Evolutionary conservation across 2,113 vertebrate species (phyloP), one percentile per base, ranked within the genome.

Genomic region (Oceanites oceanicus): DNA sequence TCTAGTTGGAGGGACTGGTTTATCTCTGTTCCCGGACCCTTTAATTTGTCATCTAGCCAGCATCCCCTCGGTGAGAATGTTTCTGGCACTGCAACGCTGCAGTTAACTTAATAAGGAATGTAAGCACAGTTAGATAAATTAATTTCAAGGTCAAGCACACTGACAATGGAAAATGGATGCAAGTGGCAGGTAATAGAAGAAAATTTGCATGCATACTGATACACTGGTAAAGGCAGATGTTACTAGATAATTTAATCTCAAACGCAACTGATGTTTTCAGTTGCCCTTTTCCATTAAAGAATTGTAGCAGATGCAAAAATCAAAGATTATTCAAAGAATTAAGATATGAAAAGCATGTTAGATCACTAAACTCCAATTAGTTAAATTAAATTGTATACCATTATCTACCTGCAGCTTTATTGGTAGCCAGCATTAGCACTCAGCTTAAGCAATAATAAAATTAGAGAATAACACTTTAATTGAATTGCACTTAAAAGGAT

Each of bases 401-500:
- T 99, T 99, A 99, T 98, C 98, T 98, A 96, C 98, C 98, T 97
- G 98, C 98, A 97, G 98, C 98, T 98, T 98, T 98, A 98, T 98
- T 97, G 97, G 98, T 98, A 98, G 97, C 93, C 97, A 98, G 98
- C 98, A 98, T 98, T 99, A 98, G 98, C 98, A 97, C 95, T 98
- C 97, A 97, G 97, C 98, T 98, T 86, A 49, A 86, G 97, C 97
- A 98, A 97, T 99, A 99, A 99, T 99, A 98, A 99, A 99, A 99
- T 99, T 99, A 99, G 98, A 98, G 98, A 99, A 99, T 99, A 99
- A 98, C 97, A 97, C 97, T 98, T 98, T 99, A 99, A 99, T 99
- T 99, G 99, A 99, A 99, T 99, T 99, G 99, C 98, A 98, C 98
- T 99, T 99, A 99, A 99, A 99, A 99, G 99, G 99, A 99, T 99